Evolutionary conservation across 1,140 invertebrate genomes (phyloP).

Genomic region (Augochlora pura): DNA sequence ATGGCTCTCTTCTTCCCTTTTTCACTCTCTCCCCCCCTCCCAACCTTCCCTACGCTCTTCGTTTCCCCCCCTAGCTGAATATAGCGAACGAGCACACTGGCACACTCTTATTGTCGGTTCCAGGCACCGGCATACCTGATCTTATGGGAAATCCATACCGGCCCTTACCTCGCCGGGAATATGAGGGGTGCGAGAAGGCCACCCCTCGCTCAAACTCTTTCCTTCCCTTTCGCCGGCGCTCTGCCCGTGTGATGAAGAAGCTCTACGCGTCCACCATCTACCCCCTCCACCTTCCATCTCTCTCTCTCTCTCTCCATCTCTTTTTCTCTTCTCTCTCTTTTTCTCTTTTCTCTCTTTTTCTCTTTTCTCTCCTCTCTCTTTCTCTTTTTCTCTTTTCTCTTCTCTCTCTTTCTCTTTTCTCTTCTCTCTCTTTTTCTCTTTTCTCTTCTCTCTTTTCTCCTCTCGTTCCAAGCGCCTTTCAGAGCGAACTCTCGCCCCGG

Average conservation of each 20-base stretch:
- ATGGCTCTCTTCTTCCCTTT: slow-evolving; percentile 55
- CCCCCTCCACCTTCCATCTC: no score
- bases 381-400: no score
- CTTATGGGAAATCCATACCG: slow-evolving; percentile 78
- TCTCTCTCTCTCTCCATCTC: no score
- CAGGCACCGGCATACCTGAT: slow-evolving; percentile 76
- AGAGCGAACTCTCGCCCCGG: slow-evolving; percentile 6
- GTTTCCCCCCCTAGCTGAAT: slow-evolving; percentile 17
- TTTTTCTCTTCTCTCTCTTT: no score
- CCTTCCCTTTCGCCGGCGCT: slow-evolving; percentile 3
- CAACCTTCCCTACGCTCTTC: no score
- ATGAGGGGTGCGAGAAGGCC: slow-evolving; percentile 34
- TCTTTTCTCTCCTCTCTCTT: no score
- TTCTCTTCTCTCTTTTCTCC: no score
- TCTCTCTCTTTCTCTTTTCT: no score
- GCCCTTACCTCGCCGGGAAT: slow-evolving; percentile 64
- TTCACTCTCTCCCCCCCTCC: neutral
- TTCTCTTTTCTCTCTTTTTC: no score
- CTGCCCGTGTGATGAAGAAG: slow-evolving; percentile 13
- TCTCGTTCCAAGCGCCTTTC: neutral
- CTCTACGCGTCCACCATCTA: neutral
- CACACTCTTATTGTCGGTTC: slow-evolving; percentile 75
- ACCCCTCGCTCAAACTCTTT: slow-evolving; percentile 48
- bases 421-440: neutral
- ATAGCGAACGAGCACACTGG: slow-evolving; percentile 59